Conservation (phyloP, 2,888 invertebrate genomes). For the Baronia brevicornis region DNA sequence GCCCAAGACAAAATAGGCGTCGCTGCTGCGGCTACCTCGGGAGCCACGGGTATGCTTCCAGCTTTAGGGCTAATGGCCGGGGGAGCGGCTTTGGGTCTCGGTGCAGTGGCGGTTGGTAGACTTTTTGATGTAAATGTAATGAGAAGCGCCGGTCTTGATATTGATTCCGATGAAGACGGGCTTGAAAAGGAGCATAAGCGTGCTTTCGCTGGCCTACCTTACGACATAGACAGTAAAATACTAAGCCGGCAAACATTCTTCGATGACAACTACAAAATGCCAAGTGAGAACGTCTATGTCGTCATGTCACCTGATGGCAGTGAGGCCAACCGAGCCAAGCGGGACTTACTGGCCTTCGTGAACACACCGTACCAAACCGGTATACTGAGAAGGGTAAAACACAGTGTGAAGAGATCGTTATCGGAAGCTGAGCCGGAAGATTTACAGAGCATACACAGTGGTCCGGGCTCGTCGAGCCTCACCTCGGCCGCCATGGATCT, state of each 20-base stretch:
- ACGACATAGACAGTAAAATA: conserved; percentile 60
- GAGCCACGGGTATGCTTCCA: conserved; percentile 80
- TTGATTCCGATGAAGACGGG: conserved; percentile 53
- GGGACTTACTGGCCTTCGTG: conserved; percentile 41
- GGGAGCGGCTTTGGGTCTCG: conserved; percentile 88
- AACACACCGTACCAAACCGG: conserved; percentile 38
- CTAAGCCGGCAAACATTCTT: conserved; percentile 58
- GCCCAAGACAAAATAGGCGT: conserved; percentile 80
- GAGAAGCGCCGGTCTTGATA: conserved; percentile 65
- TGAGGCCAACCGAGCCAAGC: conserved; percentile 46
- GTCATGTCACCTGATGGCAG: conserved; percentile 63
- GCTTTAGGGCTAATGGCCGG: conserved; percentile 86
- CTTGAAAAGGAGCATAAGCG: conserved; percentile 75
- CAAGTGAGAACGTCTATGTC: conserved; percentile 69
- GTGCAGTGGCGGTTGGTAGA: conserved; percentile 85
- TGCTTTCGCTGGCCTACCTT: conserved; percentile 53
- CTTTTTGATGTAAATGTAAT: conserved; percentile 79
- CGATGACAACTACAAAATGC: conserved; percentile 71
- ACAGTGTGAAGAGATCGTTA: conserved; percentile 46
- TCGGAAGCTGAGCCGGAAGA: conserved; percentile 60
- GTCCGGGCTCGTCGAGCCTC: conserved; percentile 37
- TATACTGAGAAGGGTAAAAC: conserved; percentile 37
- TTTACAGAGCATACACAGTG: conserved; percentile 49
- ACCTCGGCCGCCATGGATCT: conserved; percentile 63
- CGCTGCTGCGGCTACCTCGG: conserved; percentile 67